phyloP scores from a whole-genome alignment of 2,113 vertebrate genomes.

The Neogobius melanostomus region DNA sequence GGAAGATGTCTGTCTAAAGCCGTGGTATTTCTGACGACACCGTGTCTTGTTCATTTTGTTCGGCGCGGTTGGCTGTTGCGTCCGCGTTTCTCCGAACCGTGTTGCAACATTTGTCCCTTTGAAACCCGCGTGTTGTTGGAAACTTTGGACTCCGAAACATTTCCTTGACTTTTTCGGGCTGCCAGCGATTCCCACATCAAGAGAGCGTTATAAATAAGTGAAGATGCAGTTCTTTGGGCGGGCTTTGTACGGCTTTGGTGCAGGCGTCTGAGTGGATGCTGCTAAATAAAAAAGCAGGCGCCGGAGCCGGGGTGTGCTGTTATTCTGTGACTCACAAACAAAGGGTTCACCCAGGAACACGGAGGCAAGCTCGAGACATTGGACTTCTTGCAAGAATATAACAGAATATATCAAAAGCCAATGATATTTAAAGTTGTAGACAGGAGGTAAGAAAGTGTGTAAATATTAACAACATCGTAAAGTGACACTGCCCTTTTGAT shows the following conservation, averaged over 20 bases:
- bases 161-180: conserved; percentile 1
- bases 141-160: conserved; percentile 1
- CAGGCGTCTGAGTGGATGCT: neutral
- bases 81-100: neutral
- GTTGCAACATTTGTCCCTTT: neutral
- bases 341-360: neutral
- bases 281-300: conserved; percentile 4
- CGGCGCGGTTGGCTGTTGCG: neutral
- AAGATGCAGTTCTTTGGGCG: conserved; percentile 3
- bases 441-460: too few species aligned
- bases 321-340: neutral
- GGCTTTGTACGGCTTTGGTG: conserved; percentile 3
- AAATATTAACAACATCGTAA: too few species aligned
- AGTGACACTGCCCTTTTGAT: too few species aligned
- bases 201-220: conserved; percentile 2
- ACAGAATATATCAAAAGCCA: too few species aligned
- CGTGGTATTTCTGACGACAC: neutral
- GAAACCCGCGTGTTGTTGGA: neutral
- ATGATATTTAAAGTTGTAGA: too few species aligned
- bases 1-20: neutral
- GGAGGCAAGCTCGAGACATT: too few species aligned
- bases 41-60: neutral
- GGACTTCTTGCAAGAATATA: too few species aligned
- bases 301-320: neutral
- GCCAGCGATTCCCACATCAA: conserved; percentile 2